phyloP scores from a whole-genome alignment of 2,888 invertebrate genomes.

The Sympetrum striolatum region DNA sequence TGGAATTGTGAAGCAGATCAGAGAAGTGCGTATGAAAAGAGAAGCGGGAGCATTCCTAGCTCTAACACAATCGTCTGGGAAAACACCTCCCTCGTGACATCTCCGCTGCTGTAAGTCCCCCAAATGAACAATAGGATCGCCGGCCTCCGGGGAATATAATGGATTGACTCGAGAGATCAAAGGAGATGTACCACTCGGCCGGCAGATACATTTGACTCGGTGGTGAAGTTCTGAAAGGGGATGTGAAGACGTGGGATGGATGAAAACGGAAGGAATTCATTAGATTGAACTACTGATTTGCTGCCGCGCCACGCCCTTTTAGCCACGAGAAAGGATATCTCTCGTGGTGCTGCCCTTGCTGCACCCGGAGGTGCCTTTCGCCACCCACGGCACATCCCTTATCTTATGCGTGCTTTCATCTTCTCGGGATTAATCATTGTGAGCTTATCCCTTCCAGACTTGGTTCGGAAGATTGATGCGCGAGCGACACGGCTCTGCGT shows the following conservation, averaged over 20 bases:
- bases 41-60: background rate
- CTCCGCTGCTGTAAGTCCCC: background rate
- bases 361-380: constrained; percentile 4
- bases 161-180: constrained; percentile 3
- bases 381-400: constrained; percentile 19
- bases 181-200: background rate
- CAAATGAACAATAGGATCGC: too few species aligned
- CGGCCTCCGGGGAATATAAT: background rate
- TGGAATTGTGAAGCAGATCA: background rate
- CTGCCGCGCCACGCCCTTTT: constrained; percentile 3
- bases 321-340: background rate
- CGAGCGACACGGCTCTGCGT: background rate
- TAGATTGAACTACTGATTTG: constrained; percentile 13
- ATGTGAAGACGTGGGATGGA: background rate
- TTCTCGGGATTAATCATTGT: background rate
- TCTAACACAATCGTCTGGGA: background rate
- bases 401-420: background rate
- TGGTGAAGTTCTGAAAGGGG: background rate
- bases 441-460: background rate
- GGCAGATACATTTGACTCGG: background rate
- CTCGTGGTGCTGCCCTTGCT: background rate
- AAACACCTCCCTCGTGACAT: background rate
- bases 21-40: background rate
- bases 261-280: constrained; percentile 12
- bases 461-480: background rate